Conservation (phyloP, 35 echinoderm and acorn worm genomes). For the Heliocidaris tuberculata region DNA sequence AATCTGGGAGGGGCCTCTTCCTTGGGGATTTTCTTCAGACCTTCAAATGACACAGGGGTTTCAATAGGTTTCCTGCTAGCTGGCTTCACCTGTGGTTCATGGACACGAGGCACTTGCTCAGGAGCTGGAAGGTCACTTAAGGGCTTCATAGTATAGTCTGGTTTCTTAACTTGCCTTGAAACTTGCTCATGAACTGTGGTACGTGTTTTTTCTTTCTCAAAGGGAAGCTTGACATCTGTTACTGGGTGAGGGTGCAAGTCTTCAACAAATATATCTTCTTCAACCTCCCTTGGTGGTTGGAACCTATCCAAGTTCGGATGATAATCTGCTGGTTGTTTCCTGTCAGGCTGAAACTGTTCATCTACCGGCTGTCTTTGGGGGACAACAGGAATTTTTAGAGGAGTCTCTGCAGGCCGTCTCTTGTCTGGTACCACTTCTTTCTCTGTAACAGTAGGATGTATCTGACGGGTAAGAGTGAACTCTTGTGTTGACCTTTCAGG, state of each 20-base stretch:
- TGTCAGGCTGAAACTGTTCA: background rate
- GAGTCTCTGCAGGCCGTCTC: background rate
- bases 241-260: constrained; percentile 8
- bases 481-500: constrained; percentile 24
- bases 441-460: constrained; percentile 41
- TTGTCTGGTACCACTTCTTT: constrained; percentile 27
- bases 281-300: background rate
- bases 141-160: background rate
- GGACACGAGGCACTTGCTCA: constrained; percentile 29
- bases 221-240: background rate
- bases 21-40: constrained; percentile 31
- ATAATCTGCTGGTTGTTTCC: background rate
- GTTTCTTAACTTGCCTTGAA: background rate
- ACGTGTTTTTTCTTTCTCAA: constrained; percentile 8
- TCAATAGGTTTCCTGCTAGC: background rate
- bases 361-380: background rate
- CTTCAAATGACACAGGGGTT: constrained; percentile 34
- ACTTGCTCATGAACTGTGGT: constrained; percentile 29
- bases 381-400: background rate
- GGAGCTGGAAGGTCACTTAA: background rate
- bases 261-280: background rate
- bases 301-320: constrained; percentile 17
- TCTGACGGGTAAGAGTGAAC: constrained; percentile 10
- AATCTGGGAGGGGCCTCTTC: constrained; percentile 25
- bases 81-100: constrained; percentile 39